Conservation (phyloP, 2,113 vertebrate genomes). For the Microcebus murinus region DNA sequence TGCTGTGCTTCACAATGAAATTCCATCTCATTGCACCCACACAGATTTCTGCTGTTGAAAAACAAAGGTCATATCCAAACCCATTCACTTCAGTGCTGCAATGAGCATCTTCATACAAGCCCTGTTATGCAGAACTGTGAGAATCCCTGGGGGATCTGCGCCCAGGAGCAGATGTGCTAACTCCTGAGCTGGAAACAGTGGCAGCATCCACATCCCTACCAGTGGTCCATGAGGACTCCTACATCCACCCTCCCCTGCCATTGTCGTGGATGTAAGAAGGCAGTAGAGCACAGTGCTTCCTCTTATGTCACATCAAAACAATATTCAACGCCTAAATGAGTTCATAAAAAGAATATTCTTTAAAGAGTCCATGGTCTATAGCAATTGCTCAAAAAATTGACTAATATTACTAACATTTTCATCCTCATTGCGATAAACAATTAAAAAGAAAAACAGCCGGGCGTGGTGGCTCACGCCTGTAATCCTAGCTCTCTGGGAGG, state of each 20-base stretch:
- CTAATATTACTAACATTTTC: background rate
- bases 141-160: background rate
- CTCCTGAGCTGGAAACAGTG: background rate
- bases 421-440: background rate
- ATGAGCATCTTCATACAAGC: background rate
- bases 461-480: too few relatives aligned
- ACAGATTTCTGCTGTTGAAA: background rate
- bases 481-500: too few relatives aligned
- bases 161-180: background rate
- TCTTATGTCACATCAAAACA: background rate
- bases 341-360: background rate
- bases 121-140: background rate
- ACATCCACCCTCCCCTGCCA: background rate
- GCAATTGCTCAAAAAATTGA: background rate
- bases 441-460: conserved; percentile 48
- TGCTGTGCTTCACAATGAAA: background rate
- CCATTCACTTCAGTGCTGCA: background rate
- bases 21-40: background rate
- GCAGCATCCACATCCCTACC: background rate
- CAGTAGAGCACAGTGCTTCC: accelerated
- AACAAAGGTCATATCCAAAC: background rate
- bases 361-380: background rate
- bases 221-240: background rate
- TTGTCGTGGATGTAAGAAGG: background rate
- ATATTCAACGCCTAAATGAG: background rate